These are phyloP conservation scores for Ctena decussata DNA, from an alignment of 2,888 invertebrate genomes.

Conservation along the genomic window DNA sequence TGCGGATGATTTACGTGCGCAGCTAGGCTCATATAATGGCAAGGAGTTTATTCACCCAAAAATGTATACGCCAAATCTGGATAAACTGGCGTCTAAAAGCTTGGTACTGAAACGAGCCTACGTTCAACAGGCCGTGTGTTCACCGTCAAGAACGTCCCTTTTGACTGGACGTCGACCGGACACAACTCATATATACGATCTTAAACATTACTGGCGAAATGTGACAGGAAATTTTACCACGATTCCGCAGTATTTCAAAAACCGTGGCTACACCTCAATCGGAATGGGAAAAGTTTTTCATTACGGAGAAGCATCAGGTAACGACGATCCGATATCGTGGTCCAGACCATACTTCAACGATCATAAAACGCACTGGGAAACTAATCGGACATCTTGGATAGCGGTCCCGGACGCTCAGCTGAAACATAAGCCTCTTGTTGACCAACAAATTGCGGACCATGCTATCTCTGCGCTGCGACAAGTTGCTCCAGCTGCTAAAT, in stretches of 20 bases:
- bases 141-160: constrained; percentile 90
- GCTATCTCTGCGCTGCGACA: not conserved
- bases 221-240: constrained; percentile 58
- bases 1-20: constrained; percentile 31
- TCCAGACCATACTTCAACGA: not conserved
- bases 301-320: not conserved
- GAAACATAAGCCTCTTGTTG: not conserved
- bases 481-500: not conserved
- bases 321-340: constrained; percentile 14
- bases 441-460: not conserved
- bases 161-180: constrained; percentile 62
- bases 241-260: constrained; percentile 30
- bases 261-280: not conserved
- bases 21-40: constrained; percentile 19
- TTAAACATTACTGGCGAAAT: constrained; percentile 44
- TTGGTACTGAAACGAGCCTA: constrained; percentile 90
- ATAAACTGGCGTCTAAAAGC: constrained; percentile 90
- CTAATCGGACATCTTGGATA: not conserved
- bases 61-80: constrained; percentile 92
- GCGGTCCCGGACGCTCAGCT: constrained; percentile 3
- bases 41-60: constrained; percentile 86
- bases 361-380: not conserved
- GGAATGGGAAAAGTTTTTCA: constrained; percentile 16
- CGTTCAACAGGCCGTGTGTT: constrained; percentile 94
- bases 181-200: constrained; percentile 58